Conservation (phyloP, 2,113 vertebrate species). For the Melospiza georgiana region DNA sequence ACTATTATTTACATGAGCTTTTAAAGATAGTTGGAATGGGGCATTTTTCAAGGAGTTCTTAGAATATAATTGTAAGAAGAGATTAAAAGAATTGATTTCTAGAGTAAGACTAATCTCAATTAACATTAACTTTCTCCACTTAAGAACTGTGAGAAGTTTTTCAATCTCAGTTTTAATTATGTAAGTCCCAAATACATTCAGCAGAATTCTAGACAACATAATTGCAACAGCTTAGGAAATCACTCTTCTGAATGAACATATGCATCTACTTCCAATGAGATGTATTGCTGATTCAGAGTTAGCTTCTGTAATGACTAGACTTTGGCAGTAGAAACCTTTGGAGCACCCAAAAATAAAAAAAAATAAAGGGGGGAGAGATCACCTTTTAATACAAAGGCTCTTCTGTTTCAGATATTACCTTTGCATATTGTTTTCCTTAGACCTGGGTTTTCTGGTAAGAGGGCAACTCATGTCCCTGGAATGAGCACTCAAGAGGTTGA, state of each 20-base stretch:
- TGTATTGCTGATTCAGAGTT: not conserved
- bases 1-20: not conserved
- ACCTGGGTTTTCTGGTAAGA: not conserved
- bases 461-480: not conserved
- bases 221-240: not conserved
- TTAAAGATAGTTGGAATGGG: not conserved
- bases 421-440: not conserved
- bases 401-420: not conserved
- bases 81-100: not conserved
- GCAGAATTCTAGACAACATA: not conserved
- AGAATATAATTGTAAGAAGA: not conserved
- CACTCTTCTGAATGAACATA: not conserved
- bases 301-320: not conserved
- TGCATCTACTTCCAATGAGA: not conserved
- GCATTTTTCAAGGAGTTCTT: not conserved
- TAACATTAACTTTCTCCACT: not conserved
- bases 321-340: not conserved
- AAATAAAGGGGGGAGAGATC: no score
- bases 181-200: not conserved
- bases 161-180: not conserved
- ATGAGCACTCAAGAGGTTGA: not conserved
- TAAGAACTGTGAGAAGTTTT: not conserved
- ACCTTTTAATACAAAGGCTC: not conserved
- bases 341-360: not conserved
- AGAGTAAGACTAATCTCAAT: not conserved